Conservation (phyloP, 1,140 invertebrate genomes). For the Dryas iulia region DNA sequence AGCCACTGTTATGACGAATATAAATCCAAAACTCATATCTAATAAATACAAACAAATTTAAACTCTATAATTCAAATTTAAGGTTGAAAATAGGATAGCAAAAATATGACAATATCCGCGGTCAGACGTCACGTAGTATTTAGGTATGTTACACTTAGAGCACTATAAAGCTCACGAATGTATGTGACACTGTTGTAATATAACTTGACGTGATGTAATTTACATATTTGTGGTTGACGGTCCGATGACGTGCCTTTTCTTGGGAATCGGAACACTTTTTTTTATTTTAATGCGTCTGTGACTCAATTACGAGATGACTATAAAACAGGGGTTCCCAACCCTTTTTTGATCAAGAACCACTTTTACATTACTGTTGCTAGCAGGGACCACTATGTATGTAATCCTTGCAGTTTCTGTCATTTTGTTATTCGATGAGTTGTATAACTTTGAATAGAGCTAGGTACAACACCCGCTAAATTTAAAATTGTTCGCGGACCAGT, state of each 20-base stretch:
- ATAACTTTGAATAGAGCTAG: too few relatives aligned
- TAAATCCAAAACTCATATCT: slow-evolving; percentile 16
- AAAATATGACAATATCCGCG: not conserved
- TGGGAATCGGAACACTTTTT: not conserved
- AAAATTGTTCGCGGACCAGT: too few relatives aligned
- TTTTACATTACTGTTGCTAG: too few relatives aligned
- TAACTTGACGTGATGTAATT: slow-evolving; percentile 34
- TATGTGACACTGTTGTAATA: slow-evolving; percentile 30
- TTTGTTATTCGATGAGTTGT: too few relatives aligned
- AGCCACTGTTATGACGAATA: slow-evolving; percentile 25
- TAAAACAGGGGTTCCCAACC: not conserved
- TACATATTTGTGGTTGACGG: slow-evolving; percentile 32
- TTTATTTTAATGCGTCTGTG: not conserved
- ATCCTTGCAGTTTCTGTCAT: too few relatives aligned
- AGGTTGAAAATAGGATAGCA: not conserved
- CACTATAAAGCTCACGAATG: slow-evolving; percentile 40
- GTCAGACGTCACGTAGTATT: slow-evolving; percentile 35
- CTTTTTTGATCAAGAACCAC: too few relatives aligned
- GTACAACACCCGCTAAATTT: too few relatives aligned
- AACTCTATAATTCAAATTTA: not conserved
- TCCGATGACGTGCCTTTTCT: not conserved
- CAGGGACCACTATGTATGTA: too few relatives aligned
- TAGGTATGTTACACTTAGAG: slow-evolving; percentile 36
- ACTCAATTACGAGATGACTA: not conserved
- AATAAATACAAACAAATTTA: not conserved